These are phyloP conservation scores for Phaenicophaeus curvirostris DNA, from an alignment of 2,797 vertebrate genomes.

Conservation along the genomic window DNA sequence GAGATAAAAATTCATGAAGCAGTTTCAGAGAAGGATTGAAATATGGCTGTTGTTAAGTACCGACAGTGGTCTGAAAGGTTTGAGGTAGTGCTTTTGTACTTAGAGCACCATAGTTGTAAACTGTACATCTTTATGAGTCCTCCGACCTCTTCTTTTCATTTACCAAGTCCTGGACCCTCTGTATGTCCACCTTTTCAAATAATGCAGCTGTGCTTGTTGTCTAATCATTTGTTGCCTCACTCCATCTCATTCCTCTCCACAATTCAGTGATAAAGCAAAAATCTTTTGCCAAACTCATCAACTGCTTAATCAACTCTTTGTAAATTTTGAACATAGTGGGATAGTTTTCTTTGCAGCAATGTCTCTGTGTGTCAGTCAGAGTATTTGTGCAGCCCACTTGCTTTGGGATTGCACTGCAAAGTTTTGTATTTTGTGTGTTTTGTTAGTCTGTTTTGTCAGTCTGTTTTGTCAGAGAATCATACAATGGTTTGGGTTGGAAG, in stretches of 20 bases:
- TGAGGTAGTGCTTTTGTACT: not conserved
- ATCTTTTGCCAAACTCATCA: not conserved
- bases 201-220: not conserved
- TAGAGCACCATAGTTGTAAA: not conserved
- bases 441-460: not conserved
- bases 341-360: not conserved
- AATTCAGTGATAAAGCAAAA: not conserved
- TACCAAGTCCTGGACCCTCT: not conserved
- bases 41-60: not conserved
- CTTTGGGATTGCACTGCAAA: not conserved
- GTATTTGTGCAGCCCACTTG: not conserved
- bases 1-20: not conserved
- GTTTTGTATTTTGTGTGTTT: not conserved
- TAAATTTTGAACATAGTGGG: not conserved
- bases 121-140: not conserved
- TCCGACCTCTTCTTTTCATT: not conserved
- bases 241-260: not conserved
- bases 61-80: not conserved
- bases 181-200: not conserved
- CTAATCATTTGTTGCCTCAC: not conserved
- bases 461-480: not conserved
- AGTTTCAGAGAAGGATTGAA: not conserved
- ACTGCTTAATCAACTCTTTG: not conserved
- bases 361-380: not conserved
- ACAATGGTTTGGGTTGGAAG: too few species aligned